Evolutionary conservation across 2,797 vertebrate species (phyloP).

Genomic region (Trichosurus vulpecula): DNA sequence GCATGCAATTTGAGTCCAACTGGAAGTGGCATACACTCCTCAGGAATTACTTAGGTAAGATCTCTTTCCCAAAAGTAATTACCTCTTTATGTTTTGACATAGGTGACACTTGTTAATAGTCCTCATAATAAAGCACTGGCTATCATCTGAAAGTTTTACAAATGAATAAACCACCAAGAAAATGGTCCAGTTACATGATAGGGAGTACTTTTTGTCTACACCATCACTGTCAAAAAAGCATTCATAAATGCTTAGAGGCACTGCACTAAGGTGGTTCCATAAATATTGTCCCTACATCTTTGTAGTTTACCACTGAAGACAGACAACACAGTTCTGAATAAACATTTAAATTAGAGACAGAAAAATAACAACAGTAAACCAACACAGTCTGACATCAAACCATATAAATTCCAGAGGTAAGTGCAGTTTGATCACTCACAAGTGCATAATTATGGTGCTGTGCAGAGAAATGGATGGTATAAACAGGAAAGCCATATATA

Average conservation of each 20-base stretch:
- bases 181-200: slow-evolving; percentile 55
- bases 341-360: not conserved
- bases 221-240: slow-evolving; percentile 44
- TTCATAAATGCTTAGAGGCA: slow-evolving; percentile 28
- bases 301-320: slow-evolving; percentile 28
- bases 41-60: slow-evolving; percentile 69
- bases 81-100: slow-evolving; percentile 75
- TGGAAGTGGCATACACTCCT: slow-evolving; percentile 62
- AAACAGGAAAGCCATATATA: slow-evolving; percentile 19
- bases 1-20: slow-evolving; percentile 60
- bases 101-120: slow-evolving; percentile 70
- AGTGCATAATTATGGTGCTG: not conserved
- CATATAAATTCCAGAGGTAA: not conserved
- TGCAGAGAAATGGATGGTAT: slow-evolving; percentile 6
- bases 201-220: slow-evolving; percentile 66
- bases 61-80: slow-evolving; percentile 76
- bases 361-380: not conserved
- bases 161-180: slow-evolving; percentile 75
- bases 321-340: slow-evolving; percentile 18
- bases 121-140: not conserved
- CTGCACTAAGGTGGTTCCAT: slow-evolving; percentile 35
- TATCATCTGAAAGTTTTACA: slow-evolving; percentile 68
- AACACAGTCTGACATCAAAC: not conserved
- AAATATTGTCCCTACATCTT: slow-evolving; percentile 8
- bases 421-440: slow-evolving; percentile 28